Conservation (phyloP, 2,888 invertebrate species). For the Folsomia candida region DNA sequence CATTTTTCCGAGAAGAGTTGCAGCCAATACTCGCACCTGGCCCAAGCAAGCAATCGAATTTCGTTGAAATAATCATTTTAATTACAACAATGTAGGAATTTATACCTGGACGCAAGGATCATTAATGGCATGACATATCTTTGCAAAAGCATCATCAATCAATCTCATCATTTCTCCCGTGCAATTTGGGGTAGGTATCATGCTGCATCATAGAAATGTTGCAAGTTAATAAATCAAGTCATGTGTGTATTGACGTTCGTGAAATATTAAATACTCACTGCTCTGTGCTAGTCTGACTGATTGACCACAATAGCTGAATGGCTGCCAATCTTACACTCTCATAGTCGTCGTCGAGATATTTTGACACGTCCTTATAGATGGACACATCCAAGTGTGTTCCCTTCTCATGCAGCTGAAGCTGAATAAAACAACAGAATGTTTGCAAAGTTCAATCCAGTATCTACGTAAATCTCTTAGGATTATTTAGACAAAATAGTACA, state of each 20-base stretch:
- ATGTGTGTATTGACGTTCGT: neutral
- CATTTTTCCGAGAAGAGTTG: conserved; percentile 78
- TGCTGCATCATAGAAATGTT: conserved; percentile 56
- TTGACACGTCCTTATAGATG: conserved; percentile 68
- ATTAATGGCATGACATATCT: conserved; percentile 88
- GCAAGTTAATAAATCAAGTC: neutral
- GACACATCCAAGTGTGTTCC: conserved; percentile 71
- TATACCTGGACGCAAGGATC: conserved; percentile 66
- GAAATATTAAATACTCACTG: conserved; percentile 59
- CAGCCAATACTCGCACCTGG: conserved; percentile 80
- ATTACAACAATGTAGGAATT: too few species aligned
- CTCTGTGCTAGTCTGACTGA: conserved; percentile 84
- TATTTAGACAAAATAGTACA: neutral
- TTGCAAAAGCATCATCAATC: conserved; percentile 93
- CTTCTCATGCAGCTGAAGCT: conserved; percentile 70
- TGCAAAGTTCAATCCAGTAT: conserved; percentile 13
- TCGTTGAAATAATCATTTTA: too few species aligned
- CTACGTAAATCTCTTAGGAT: too few species aligned
- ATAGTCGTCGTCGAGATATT: conserved; percentile 84
- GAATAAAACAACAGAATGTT: conserved; percentile 25
- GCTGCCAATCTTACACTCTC: conserved; percentile 88
- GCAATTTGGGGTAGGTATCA: conserved; percentile 64
- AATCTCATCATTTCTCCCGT: conserved; percentile 82
- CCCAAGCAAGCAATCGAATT: conserved; percentile 62
- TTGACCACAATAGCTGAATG: conserved; percentile 77